Evolutionary conservation across 2,797 vertebrate species (phyloP).

Genomic region (Lagodon rhomboides): DNA sequence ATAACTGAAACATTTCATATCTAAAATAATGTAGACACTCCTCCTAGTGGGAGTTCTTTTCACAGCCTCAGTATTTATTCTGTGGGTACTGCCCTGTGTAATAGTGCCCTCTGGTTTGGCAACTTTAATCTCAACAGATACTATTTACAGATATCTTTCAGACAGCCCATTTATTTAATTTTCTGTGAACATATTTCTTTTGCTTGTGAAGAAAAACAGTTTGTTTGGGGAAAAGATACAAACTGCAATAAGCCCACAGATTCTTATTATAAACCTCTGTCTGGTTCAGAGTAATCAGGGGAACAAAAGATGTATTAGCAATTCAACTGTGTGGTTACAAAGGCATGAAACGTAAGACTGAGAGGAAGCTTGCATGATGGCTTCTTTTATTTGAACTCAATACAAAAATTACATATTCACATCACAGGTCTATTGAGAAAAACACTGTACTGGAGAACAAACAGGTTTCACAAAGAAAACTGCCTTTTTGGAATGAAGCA

Average conservation of each 20-base stretch:
- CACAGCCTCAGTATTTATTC: neutral
- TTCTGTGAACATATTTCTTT: neutral
- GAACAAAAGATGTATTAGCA: neutral
- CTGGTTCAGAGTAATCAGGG: neutral
- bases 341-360: neutral
- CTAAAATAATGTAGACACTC: too few species aligned
- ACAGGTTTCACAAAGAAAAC: constrained; percentile 55
- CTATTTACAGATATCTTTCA: neutral
- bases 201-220: neutral
- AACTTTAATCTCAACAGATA: neutral
- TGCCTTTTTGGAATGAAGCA: constrained; percentile 72
- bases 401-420: constrained; percentile 66
- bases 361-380: constrained; percentile 10
- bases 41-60: too few species aligned
- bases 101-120: neutral
- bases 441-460: constrained; percentile 52
- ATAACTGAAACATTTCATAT: too few species aligned
- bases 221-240: neutral
- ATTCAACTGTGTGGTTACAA: neutral
- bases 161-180: neutral
- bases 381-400: constrained; percentile 68
- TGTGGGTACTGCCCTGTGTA: too few species aligned
- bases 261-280: neutral
- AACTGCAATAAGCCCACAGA: neutral
- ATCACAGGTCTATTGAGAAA: constrained; percentile 47